Conservation (phyloP, 2,797 vertebrate genomes). For the Aselliscus stoliczkanus region DNA sequence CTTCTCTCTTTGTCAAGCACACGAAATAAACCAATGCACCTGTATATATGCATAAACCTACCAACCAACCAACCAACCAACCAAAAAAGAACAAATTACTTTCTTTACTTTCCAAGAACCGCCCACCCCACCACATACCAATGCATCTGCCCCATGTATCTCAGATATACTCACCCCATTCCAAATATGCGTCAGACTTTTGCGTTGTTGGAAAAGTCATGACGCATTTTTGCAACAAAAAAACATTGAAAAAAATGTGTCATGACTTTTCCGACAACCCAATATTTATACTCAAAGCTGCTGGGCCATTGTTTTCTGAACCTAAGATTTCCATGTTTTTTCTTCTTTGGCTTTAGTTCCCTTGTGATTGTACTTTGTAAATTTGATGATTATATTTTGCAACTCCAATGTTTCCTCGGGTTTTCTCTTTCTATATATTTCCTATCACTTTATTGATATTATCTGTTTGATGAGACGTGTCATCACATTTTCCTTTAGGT, state of each 20-base stretch:
- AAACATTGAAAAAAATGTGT: too few species aligned
- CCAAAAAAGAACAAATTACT: background rate
- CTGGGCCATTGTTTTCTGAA: background rate
- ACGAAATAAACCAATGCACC: background rate
- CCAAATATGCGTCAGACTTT: background rate
- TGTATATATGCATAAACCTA: background rate
- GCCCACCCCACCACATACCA: background rate
- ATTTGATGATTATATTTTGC: background rate
- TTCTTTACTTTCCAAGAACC: background rate
- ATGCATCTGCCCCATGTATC: background rate
- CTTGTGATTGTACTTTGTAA: background rate
- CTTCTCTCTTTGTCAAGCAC: background rate
- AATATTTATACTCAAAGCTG: background rate
- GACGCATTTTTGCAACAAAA: too few species aligned
- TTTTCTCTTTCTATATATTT: background rate
- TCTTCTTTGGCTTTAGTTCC: background rate
- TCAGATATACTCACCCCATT: background rate
- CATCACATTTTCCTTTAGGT: background rate
- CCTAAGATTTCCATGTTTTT: background rate
- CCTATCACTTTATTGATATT: background rate
- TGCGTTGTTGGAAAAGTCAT: too few species aligned
- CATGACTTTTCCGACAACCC: too few species aligned
- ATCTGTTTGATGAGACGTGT: background rate
- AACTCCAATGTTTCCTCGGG: background rate
- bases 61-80: background rate